Evolutionary conservation across 23 tunicate species (phyloP), one percentile per base, ranked within the genome.

Genomic region (Styela plicata): DNA sequence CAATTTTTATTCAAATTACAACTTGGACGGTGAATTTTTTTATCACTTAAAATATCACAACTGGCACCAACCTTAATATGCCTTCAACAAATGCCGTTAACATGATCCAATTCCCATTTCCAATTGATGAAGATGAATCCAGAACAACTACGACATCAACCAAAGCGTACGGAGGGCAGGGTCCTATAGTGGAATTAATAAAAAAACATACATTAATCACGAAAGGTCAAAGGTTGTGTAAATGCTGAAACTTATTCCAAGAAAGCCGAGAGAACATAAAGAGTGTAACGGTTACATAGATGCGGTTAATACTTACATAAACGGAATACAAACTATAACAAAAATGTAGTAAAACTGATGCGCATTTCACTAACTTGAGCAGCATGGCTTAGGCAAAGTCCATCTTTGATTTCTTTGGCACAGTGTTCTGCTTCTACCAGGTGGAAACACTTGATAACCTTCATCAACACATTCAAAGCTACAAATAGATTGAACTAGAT

Each of bases 381-480:
- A 73, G 78, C 78, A 73, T 33, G 78, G 78, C 22, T 73, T 73
- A 24, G 57, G 78, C 78, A 33, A 1, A 19, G 78, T 33, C 78
- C 78, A 73, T 24, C 1, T 19, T 1, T 73, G 52, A 57, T 34
- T 73, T 31, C 13, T 28, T 18, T 33, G 52, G 78, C 78, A 73
- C 20, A 73, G 62, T n/a, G 30, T 73, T 35, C 1, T 24, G 17
- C 20, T 17, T 35, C 78, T 73, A 17, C 61, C 78, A 1, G 27
- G 18, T 19, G 78, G 78, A 22, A 22, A 73, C n/a, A 73, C 26
- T 17, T 34, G 13, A n/a, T 73, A 73, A 22, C 78, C 78, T 35
- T 34, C 78, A 57, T 63, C 83, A 2, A 83, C 68, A 73, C 94
- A 89, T 5, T 34, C 73, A 35, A 84, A 89, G 35, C 33, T 66